Conservation (phyloP, 2,888 invertebrate genomes). For the Bhutanitis thaidina region DNA sequence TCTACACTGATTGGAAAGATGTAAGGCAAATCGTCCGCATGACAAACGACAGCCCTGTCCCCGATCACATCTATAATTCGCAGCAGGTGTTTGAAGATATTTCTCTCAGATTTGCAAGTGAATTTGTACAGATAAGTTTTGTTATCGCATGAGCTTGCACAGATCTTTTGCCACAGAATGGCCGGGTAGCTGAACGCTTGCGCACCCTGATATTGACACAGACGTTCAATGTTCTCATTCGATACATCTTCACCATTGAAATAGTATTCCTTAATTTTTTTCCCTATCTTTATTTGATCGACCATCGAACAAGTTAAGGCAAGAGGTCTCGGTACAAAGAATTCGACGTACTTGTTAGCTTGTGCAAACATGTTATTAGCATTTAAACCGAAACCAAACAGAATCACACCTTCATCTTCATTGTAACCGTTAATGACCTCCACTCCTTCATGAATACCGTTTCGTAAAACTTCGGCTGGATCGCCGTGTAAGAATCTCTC, state of each 20-base stretch:
- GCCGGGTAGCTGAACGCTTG: slow-evolving; percentile 30
- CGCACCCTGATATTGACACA: slow-evolving; percentile 29
- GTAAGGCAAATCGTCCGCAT: slow-evolving; percentile 22
- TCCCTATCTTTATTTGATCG: slow-evolving; percentile 42
- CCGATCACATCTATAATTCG: slow-evolving; percentile 11
- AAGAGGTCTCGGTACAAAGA: slow-evolving; percentile 42
- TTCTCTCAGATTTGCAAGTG: slow-evolving; percentile 45
- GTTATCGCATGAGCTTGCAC: slow-evolving; percentile 27
- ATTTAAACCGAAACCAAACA: slow-evolving; percentile 20
- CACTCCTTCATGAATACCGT: slow-evolving; percentile 56
- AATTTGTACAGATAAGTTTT: slow-evolving; percentile 44
- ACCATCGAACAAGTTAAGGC: slow-evolving; percentile 31
- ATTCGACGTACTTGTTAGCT: slow-evolving; percentile 40
- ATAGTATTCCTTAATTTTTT: slow-evolving; percentile 42
- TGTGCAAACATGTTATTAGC: slow-evolving; percentile 30
- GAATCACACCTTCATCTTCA: slow-evolving; percentile 81
- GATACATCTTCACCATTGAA: slow-evolving; percentile 28
- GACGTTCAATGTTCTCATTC: slow-evolving; percentile 26
- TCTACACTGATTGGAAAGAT: slow-evolving; percentile 31
- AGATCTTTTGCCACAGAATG: slow-evolving; percentile 32
- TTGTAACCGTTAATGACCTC: slow-evolving; percentile 86
- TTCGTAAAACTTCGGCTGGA: slow-evolving; percentile 31
- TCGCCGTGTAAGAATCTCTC: slow-evolving; percentile 43
- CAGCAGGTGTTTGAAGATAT: slow-evolving; percentile 31
- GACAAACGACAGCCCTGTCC: slow-evolving; percentile 15